A percentile compares a stretch with the other conserved stretches of the same genome.
Conservation (phyloP, 2,113 vertebrate species). For the Odobenus rosmarus region DNA sequence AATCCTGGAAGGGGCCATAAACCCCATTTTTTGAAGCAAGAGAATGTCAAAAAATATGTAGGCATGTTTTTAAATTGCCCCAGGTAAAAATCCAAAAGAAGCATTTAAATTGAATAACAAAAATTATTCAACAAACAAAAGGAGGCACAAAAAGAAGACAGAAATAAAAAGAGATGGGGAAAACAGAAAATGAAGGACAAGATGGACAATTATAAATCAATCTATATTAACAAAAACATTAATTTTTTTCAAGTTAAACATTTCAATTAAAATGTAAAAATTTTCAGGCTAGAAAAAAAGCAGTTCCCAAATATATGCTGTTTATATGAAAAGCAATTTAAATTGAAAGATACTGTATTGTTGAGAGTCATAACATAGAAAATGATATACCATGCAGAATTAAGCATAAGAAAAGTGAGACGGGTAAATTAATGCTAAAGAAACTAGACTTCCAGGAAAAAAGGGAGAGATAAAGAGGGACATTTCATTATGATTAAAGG, state of each 20-base stretch:
- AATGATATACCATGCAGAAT: slow-evolving; percentile 19
- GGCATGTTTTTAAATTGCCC: background rate
- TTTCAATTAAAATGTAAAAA: background rate
- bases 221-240: background rate
- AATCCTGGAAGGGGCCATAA: background rate
- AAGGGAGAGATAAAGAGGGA: background rate
- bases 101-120: slow-evolving; percentile 4
- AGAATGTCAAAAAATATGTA: background rate
- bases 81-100: background rate
- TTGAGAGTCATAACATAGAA: background rate
- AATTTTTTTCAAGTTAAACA: background rate
- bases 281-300: background rate
- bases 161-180: background rate
- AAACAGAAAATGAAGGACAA: background rate
- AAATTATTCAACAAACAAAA: background rate
- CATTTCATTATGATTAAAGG: background rate
- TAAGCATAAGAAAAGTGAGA: background rate
- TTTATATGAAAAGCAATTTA: slow-evolving; percentile 15
- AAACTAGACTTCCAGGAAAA: background rate
- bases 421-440: background rate
- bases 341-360: background rate
- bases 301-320: background rate
- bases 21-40: background rate
- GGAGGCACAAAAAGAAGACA: background rate
- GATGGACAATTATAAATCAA: background rate